Conservation (phyloP, 2,888 invertebrate genomes). For the Nemoura dubitans region DNA sequence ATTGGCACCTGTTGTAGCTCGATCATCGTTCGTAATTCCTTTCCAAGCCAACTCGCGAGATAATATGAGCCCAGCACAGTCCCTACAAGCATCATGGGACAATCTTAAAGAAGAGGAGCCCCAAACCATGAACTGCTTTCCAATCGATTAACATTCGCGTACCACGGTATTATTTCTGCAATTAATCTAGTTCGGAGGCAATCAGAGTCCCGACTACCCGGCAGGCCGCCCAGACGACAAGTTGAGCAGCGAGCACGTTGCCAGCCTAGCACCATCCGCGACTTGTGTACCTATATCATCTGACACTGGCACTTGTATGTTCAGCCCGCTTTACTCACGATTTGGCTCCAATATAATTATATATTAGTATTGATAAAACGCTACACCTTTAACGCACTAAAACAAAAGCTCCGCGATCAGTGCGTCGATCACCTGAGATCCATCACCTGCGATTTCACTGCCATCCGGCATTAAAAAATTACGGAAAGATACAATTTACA, state of each 20-base stretch:
- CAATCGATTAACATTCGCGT: neutral
- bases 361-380: no score
- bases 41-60: neutral
- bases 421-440: no score
- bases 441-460: no score
- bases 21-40: neutral
- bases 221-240: no score
- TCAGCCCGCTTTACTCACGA: no score
- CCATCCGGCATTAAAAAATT: no score
- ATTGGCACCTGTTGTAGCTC: constrained; percentile 2
- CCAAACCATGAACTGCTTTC: neutral
- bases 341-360: no score
- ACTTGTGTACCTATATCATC: neutral
- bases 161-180: neutral
- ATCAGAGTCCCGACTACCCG: neutral
- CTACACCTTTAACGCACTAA: no score
- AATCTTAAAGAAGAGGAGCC: neutral
- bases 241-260: neutral
- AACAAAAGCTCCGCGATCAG: no score
- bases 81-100: neutral
- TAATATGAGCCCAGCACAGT: neutral
- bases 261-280: neutral
- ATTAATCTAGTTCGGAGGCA: neutral
- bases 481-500: no score
- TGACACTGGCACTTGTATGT: no score